These are phyloP conservation scores for Austrofundulus limnaeus DNA, from an alignment of 2,113 vertebrate species.

Conservation along the genomic window DNA sequence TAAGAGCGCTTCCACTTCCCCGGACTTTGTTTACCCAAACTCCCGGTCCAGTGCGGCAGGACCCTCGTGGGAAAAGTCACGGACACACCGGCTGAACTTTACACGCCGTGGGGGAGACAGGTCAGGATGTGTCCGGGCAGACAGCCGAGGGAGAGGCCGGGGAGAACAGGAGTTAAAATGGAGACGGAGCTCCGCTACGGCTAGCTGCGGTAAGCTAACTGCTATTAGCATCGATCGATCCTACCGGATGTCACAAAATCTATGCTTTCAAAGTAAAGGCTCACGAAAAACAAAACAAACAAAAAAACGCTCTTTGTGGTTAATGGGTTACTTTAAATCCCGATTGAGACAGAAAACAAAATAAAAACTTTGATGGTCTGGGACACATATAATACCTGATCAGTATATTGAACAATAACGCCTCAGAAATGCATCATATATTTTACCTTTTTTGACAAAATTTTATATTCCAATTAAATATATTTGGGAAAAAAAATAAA, in stretches of 20 bases:
- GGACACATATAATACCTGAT: too few relatives aligned
- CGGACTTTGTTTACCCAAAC: not conserved
- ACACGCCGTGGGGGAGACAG: not conserved
- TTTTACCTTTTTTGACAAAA: too few relatives aligned
- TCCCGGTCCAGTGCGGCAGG: not conserved
- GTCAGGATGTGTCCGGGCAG: not conserved
- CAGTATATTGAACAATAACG: too few relatives aligned
- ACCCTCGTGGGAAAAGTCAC: not conserved
- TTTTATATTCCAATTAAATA: too few relatives aligned
- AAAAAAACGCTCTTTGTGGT: too few relatives aligned
- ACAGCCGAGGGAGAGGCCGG: conserved; percentile 3
- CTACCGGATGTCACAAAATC: not conserved
- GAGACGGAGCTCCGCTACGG: conserved; percentile 34
- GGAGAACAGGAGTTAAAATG: conserved; percentile 40
- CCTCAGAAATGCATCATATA: too few relatives aligned
- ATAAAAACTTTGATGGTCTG: too few relatives aligned
- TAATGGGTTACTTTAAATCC: too few relatives aligned
- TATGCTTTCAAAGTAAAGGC: conserved; percentile 20
- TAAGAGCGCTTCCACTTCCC: not conserved
- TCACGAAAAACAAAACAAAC: too few relatives aligned
- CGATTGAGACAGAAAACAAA: too few relatives aligned
- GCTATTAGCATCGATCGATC: not conserved
- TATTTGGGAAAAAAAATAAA: too few relatives aligned
- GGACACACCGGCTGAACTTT: not conserved
- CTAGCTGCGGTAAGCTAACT: conserved; percentile 25